Conservation (phyloP, 2,888 invertebrate species). For the Synanthedon formicaeformis region DNA sequence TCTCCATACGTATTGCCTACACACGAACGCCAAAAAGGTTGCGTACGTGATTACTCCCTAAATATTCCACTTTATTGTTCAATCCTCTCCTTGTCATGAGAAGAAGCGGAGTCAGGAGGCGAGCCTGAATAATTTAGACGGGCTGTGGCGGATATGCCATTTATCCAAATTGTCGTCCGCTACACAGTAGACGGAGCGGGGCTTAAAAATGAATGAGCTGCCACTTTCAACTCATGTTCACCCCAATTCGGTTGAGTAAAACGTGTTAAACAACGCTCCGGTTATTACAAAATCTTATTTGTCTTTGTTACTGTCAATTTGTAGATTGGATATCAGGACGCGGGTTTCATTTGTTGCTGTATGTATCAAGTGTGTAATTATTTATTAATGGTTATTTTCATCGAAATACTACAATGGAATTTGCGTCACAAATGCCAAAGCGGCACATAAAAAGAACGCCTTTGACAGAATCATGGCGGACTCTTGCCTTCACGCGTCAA, state of each 20-base stretch:
- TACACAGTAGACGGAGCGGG: conserved; percentile 29
- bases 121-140: conserved; percentile 54
- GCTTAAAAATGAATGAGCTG: conserved; percentile 56
- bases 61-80: conserved; percentile 63
- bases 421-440: no score
- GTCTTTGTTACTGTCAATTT: conserved; percentile 26
- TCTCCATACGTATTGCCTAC: conserved; percentile 21
- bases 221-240: conserved; percentile 33
- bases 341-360: no score
- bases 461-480: no score
- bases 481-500: no score
- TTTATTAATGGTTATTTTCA: no score
- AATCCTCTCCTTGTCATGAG: conserved; percentile 54
- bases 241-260: conserved; percentile 30
- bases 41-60: conserved; percentile 59
- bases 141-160: conserved; percentile 53
- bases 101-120: conserved; percentile 44
- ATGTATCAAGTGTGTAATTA: no score
- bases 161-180: conserved; percentile 61
- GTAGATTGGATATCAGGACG: conserved; percentile 5
- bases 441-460: no score
- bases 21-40: conserved; percentile 9
- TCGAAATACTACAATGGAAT: no score
- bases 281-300: conserved; percentile 28
- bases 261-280: conserved; percentile 16